Conservation (phyloP, 1,140 invertebrate species). For the Drosophila nikananu region DNA sequence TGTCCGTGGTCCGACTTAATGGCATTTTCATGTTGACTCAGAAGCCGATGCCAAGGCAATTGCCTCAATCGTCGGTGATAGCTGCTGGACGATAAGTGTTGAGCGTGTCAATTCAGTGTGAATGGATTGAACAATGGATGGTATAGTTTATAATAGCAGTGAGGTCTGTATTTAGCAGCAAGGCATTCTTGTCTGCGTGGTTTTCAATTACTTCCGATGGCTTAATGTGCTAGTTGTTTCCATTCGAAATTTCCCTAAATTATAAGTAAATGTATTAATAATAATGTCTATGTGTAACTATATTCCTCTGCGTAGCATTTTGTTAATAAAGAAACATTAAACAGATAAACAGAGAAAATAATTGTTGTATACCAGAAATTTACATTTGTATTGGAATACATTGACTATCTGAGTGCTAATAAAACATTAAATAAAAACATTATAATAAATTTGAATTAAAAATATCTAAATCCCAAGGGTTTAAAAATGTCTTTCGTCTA, state of each 20-base stretch:
- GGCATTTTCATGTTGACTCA: slow-evolving; percentile 38
- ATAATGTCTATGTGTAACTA: not conserved
- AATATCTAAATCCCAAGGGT: too few relatives aligned
- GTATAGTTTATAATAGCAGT: not conserved
- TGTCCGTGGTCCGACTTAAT: slow-evolving; percentile 39
- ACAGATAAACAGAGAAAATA: too few relatives aligned
- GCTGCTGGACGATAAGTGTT: slow-evolving; percentile 27
- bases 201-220: not conserved
- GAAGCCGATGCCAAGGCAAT: slow-evolving; percentile 17
- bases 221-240: not conserved
- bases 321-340: not conserved
- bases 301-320: not conserved
- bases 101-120: slow-evolving; percentile 13
- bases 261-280: too few relatives aligned
- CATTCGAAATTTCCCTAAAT: too few relatives aligned
- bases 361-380: too few relatives aligned
- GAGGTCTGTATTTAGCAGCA: not conserved
- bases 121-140: slow-evolving; percentile 19
- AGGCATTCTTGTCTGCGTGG: not conserved
- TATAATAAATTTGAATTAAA: too few relatives aligned
- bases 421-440: too few relatives aligned
- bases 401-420: too few relatives aligned
- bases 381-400: too few relatives aligned
- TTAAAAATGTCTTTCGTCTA: too few relatives aligned
- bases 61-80: slow-evolving; percentile 42